phyloP scores from a whole-genome alignment of 2,797 vertebrate genomes.

The Natrix natrix region DNA sequence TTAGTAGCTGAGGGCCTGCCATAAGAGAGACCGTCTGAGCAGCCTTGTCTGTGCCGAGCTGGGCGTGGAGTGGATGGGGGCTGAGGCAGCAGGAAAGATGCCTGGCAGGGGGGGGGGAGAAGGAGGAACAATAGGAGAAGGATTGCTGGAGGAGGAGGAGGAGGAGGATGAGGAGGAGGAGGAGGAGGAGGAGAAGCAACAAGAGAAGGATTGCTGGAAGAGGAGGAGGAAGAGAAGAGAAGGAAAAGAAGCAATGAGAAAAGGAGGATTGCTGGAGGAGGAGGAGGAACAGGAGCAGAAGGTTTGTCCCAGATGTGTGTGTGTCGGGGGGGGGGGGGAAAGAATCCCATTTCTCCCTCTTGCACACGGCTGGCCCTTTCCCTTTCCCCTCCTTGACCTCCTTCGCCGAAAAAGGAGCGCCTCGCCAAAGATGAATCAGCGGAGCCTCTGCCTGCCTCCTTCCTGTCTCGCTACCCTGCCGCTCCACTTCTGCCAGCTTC shows the following conservation, averaged over 20 bases:
- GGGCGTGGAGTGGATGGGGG: neutral
- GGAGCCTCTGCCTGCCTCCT: neutral
- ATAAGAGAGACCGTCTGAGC: constrained; percentile 1
- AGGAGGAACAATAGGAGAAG: too few relatives aligned
- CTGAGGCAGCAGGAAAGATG: neutral
- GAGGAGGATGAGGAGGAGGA: neutral
- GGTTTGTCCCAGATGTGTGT: neutral
- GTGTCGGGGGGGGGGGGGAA: neutral
- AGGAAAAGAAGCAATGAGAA: too few relatives aligned
- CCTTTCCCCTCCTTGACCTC: neutral
- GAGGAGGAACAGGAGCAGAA: neutral
- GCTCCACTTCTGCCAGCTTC: constrained; percentile 12
- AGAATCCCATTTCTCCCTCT: neutral
- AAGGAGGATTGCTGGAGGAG: too few relatives aligned
- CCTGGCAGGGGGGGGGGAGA: neutral
- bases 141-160: neutral
- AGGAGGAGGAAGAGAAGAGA: too few relatives aligned
- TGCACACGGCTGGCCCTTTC: neutral
- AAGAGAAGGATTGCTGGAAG: too few relatives aligned
- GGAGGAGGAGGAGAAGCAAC: too few relatives aligned
- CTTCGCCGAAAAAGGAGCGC: neutral
- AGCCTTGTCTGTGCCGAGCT: rapidly evolving
- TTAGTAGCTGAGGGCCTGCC: neutral
- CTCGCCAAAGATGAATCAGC: constrained; percentile 37
- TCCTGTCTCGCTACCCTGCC: constrained; percentile 3